Conservation (phyloP, 1,140 invertebrate genomes). For the Drosophila triauraria region DNA sequence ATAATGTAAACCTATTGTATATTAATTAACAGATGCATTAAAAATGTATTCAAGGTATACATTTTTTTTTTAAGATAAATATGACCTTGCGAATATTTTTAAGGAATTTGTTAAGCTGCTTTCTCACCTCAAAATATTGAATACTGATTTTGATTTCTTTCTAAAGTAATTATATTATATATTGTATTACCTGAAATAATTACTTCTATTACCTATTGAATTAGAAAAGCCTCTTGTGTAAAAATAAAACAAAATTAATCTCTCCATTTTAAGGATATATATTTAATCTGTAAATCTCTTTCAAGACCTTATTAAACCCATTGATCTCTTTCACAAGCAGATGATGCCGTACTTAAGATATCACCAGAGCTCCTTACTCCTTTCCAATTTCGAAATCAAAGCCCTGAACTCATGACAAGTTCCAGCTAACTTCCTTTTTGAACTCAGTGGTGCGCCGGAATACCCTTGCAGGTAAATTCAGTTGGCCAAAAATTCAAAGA, state of each 20-base stretch:
- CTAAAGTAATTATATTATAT: too few species aligned
- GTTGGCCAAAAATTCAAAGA: slow-evolving; percentile 42
- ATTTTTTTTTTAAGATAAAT: too few species aligned
- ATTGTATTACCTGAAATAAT: too few species aligned
- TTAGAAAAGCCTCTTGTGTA: too few species aligned
- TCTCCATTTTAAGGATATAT: not conserved
- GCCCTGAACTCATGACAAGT: slow-evolving; percentile 11
- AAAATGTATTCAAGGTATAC: too few species aligned
- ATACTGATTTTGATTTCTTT: too few species aligned
- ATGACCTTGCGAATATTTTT: too few species aligned
- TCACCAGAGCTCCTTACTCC: slow-evolving; percentile 6
- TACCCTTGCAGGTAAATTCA: slow-evolving; percentile 44
- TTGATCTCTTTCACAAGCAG: slow-evolving; percentile 3
- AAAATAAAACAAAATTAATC: not conserved
- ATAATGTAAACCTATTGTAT: too few species aligned
- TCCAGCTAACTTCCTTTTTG: slow-evolving; percentile 20
- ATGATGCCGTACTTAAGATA: not conserved
- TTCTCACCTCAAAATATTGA: too few species aligned
- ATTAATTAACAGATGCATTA: too few species aligned
- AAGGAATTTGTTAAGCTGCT: too few species aligned
- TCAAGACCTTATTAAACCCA: not conserved
- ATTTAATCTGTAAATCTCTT: not conserved
- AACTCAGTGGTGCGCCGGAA: slow-evolving; percentile 9
- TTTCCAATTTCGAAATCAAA: slow-evolving; percentile 2
- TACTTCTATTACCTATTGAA: not conserved